Evolutionary conservation across 2,797 vertebrate species (phyloP).

Genomic region (Malurus leucopterus): DNA sequence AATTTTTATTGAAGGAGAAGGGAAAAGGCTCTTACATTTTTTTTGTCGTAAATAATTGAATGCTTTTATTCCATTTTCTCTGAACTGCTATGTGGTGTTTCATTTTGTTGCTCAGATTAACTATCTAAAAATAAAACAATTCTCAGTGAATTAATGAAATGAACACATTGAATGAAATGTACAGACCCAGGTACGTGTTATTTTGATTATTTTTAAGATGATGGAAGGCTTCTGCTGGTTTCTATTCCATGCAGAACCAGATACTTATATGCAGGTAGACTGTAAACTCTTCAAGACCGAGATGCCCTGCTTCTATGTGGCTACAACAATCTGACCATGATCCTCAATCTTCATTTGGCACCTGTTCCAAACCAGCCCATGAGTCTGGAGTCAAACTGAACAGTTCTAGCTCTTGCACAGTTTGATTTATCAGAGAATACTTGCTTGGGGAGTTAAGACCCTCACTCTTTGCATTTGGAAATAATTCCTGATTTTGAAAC

Average conservation of each 20-base stretch:
- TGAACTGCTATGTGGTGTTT: not conserved
- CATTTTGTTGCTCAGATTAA: not conserved
- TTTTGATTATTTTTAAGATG: rapidly evolving
- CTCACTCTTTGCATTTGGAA: not conserved
- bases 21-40: not conserved
- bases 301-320: not conserved
- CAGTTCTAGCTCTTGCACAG: not conserved
- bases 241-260: not conserved
- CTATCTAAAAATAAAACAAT: not conserved
- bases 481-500: not conserved
- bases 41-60: not conserved
- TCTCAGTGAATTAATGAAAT: not conserved
- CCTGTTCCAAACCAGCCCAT: not conserved
- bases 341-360: not conserved
- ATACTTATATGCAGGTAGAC: not conserved
- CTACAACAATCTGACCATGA: not conserved
- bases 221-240: not conserved
- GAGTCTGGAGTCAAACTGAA: not conserved
- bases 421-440: not conserved
- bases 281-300: not conserved
- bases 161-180: not conserved
- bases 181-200: rapidly evolving
- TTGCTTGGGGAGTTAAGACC: not conserved
- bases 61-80: not conserved
- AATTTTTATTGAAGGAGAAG: not conserved